Percentiles rank a stretch among this genome's conserved stretches.
These are phyloP conservation scores for Oryzias javanicus DNA, from an alignment of 2,113 vertebrate genomes.

Conservation along the genomic window DNA sequence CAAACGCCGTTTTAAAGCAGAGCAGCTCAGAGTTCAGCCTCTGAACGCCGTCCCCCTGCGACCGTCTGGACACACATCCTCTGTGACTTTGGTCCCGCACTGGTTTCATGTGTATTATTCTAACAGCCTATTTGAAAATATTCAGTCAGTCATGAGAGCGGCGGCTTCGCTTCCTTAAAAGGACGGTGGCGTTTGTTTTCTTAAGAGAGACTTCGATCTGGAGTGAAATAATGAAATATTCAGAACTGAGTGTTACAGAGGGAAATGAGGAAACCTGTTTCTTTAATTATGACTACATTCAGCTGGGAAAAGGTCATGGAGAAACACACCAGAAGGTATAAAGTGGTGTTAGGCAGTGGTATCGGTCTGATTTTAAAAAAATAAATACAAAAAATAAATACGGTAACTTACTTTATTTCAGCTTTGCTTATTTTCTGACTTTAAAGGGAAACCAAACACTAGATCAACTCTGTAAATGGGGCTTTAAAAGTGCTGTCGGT, in stretches of 20 bases:
- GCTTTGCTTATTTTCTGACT: no score
- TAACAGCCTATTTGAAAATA: slow-evolving; percentile 42
- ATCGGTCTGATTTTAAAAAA: no score
- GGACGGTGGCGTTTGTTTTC: slow-evolving; percentile 50
- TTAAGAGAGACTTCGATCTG: slow-evolving; percentile 40
- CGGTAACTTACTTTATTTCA: no score
- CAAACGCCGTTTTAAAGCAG: no score
- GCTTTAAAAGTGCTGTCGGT: no score
- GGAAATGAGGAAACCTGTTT: slow-evolving; percentile 1
- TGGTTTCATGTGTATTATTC: slow-evolving; percentile 45
- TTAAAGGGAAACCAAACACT: no score
- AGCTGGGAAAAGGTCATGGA: slow-evolving; percentile 29
- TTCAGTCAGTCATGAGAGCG: slow-evolving; percentile 53
- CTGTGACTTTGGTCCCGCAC: slow-evolving; percentile 13
- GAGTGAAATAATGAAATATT: slow-evolving; percentile 45
- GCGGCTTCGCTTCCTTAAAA: slow-evolving; percentile 37
- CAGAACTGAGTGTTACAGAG: slow-evolving; percentile 15
- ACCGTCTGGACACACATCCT: slow-evolving; percentile 11
- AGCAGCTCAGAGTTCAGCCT: slow-evolving; percentile 8
- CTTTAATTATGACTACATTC: slow-evolving; percentile 33
- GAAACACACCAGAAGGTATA: slow-evolving; percentile 16
- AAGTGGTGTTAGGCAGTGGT: no score
- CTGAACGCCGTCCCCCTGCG: neutral
- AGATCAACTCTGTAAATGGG: no score
- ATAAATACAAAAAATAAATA: no score